Conservation (phyloP, 1,140 invertebrate species). For the Leptopilina clavipes region DNA sequence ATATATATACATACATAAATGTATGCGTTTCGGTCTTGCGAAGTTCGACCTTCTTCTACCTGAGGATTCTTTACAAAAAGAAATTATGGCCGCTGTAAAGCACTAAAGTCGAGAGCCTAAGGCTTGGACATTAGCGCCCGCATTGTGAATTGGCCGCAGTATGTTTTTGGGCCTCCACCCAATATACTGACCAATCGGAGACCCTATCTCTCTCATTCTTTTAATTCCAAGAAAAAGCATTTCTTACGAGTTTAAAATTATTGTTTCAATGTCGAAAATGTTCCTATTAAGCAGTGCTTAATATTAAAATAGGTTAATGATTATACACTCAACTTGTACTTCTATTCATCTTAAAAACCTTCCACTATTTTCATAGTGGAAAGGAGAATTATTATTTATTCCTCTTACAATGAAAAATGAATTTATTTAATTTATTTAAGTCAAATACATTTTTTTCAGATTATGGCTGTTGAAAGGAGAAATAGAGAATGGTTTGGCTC, state of each 20-base stretch:
- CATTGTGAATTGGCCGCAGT: conserved; percentile 64
- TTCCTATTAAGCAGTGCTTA: no score
- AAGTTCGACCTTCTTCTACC: conserved; percentile 59
- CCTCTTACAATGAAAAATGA: no score
- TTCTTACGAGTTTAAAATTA: conserved; percentile 9
- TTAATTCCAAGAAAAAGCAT: conserved; percentile 8
- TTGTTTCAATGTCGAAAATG: neutral
- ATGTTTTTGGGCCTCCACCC: conserved; percentile 46
- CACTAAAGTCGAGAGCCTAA: conserved; percentile 62
- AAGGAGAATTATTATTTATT: no score
- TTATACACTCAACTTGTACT: no score
- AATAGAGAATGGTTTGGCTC: no score
- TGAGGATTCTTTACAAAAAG: conserved; percentile 60
- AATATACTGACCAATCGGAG: conserved; percentile 25
- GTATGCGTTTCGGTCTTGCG: conserved; percentile 43
- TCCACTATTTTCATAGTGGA: no score
- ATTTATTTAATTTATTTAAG: no score
- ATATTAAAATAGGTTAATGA: no score
- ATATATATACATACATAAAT: neutral
- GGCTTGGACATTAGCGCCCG: conserved; percentile 68
- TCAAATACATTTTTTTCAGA: no score
- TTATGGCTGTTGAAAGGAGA: no score
- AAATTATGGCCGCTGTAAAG: conserved; percentile 70
- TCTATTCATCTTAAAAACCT: no score
- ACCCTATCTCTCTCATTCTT: neutral